Evolutionary conservation across 1,140 invertebrate species (phyloP).

Genomic region (Drosophila equinoxialis): DNA sequence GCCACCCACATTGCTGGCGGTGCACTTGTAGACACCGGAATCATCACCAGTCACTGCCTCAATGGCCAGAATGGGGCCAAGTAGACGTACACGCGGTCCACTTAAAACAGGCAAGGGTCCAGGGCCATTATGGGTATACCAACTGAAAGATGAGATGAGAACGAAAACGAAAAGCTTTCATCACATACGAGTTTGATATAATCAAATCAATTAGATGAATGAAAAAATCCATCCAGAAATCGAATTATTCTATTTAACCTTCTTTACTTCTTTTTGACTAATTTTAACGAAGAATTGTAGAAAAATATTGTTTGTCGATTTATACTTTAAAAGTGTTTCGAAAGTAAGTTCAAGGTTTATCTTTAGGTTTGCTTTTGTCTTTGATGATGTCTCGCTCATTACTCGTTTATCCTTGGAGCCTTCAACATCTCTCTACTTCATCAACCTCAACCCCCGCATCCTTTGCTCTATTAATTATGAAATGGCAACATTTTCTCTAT

Average conservation of each 20-base stretch:
- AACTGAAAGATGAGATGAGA: slow-evolving; percentile 83
- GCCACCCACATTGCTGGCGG: slow-evolving; percentile 88
- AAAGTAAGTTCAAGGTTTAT: too few relatives aligned
- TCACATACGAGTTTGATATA: not conserved
- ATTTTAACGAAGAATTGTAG: too few relatives aligned
- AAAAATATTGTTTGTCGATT: too few relatives aligned
- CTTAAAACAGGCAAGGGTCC: slow-evolving; percentile 86
- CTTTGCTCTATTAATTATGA: slow-evolving; percentile 72
- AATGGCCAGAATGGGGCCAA: slow-evolving; percentile 88
- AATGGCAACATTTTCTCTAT: slow-evolving; percentile 54
- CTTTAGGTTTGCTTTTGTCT: slow-evolving; percentile 43
- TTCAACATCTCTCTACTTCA: not conserved
- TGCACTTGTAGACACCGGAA: slow-evolving; percentile 88
- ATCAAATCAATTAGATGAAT: slow-evolving; percentile 27
- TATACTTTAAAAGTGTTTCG: too few relatives aligned
- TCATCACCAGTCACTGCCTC: slow-evolving; percentile 89
- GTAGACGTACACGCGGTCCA: slow-evolving; percentile 86
- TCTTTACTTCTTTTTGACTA: too few relatives aligned
- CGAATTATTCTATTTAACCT: not conserved
- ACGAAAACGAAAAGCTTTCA: not conserved
- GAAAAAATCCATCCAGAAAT: not conserved
- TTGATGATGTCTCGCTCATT: slow-evolving; percentile 69
- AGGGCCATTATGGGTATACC: slow-evolving; percentile 87
- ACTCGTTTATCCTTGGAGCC: slow-evolving; percentile 30
- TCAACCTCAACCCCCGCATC: slow-evolving; percentile 2